Percentiles rank a stretch among this genome's conserved stretches.
phyloP scores from a whole-genome alignment of 92 coral and sea anemone species.

The Porites lobata region DNA sequence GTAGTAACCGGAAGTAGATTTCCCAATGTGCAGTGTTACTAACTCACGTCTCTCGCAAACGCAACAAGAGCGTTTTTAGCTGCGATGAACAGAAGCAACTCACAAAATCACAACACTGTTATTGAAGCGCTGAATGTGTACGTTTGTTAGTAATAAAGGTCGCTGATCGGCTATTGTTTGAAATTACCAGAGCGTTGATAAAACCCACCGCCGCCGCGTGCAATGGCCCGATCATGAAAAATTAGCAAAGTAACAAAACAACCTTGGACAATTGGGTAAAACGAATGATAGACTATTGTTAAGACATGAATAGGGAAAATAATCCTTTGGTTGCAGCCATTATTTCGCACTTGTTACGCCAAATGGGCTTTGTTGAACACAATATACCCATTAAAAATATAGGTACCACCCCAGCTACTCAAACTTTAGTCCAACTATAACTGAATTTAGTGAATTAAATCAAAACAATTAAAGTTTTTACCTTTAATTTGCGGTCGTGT shows the following conservation, averaged over 20 bases:
- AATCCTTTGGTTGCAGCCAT: not conserved
- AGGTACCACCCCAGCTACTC: no score
- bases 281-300: constrained; percentile 19
- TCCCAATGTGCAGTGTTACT: no score
- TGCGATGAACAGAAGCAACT: no score
- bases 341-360: constrained; percentile 19
- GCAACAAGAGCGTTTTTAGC: no score
- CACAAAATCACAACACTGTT: no score
- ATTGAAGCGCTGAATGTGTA: not conserved
- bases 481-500: constrained; percentile 69
- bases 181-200: not conserved
- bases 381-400: constrained; percentile 29
- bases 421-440: not conserved
- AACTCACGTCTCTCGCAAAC: no score
- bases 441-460: constrained; percentile 17
- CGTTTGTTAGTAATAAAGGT: not conserved
- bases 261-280: not conserved
- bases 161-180: not conserved
- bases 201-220: no score
- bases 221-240: not conserved
- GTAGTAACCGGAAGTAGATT: no score
- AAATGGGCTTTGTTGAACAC: constrained; percentile 23
- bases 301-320: constrained; percentile 3
- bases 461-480: constrained; percentile 40
- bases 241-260: constrained; percentile 3